Base-by-base conservation (phyloP, 2,797 vertebrate genomes). In the Sylvia borin region DNA sequence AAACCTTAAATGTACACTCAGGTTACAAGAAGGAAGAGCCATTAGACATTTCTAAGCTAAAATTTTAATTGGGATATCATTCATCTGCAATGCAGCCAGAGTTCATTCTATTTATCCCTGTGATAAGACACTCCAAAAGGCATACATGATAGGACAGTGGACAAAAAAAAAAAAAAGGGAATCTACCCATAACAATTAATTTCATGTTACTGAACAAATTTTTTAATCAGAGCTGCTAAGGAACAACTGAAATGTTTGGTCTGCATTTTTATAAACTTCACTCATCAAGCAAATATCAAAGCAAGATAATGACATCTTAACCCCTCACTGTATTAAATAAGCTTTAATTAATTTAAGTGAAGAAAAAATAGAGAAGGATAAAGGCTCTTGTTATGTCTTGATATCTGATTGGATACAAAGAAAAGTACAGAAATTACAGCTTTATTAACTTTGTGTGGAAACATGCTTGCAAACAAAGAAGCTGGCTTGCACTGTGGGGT, bases 31-130 rank as follows among this genome's bases (percentile, higher is more conserved):
- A 93, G 38, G 48, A 90, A 88, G 36, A 85, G 17, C 25, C 25
- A 36, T 80, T 79, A 76, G 61, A 34, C 22, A 34, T 86, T 83
- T 90, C 70, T 76, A 55, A 90, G 67, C 70, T 60, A 76, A 55
- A 88, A 72, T 80, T 84, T 86, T 88, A 95, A 90, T 86, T 92
- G 60, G 70, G 31, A 50, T 66, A 45, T 78, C 27, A 48, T 83
- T 93, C 76, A 32, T 84, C 45, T 85, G 42, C 55, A 73, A 84
- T 86, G 60, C 45, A 96, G 40, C 10, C 70, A 43, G 55, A 70
- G 79, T 84, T 90, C 40, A 48, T 89, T 70, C 47, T 15, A 36
- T 34, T 91, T 85, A 73, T 91, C 7, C 24, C 51, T 42, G 7
- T 53, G 47, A 65, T 45, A 40, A 85, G 65, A 72, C 4, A 1